Base-by-base conservation (phyloP, 2,797 vertebrate genomes). In the Molossus molossus region DNA sequence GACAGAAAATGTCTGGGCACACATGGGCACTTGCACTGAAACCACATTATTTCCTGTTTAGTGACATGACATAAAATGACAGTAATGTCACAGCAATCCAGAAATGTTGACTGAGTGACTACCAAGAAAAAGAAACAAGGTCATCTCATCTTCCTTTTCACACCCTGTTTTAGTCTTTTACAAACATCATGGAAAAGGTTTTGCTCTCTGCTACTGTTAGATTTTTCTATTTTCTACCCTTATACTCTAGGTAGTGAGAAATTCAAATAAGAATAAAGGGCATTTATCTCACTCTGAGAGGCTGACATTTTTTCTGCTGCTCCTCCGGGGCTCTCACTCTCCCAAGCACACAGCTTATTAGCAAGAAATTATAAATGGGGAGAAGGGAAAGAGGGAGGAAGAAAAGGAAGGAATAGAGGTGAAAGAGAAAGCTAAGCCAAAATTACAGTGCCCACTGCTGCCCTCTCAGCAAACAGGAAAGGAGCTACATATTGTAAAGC, bases 211-310 rank as follows among this genome's bases (percentile, higher is more conserved):
- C 55, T 95, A 96, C 95, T 96, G 79, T 96, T 96, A 96, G 82
- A 94, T 85, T 94, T 84, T 96, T 97, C 94, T 96, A 96, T 96
- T 96, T 97, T 97, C 90, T 97, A 73, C 57, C 75, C 40, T 96
- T 95, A 90, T 58, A 95, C 82, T 94, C 93, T 70, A 95, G 85
- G 64, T 82, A 95, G 92, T 97, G 96, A 98, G 92, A 97, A 97
- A 95, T 81, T 96, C 87, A 97, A 96, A 96, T 87, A 93, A 96
- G 89, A 97, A 97, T 96, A 94, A 94, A 97, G 87, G 90, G 18
- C 84, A 96, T 93, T 91, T 95, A 77, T 95, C 58, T 93, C 91
- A 95, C 94, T 96, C 62, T 80, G 90, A 97, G 86, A 90, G 15
- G 53, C 84, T 93, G 73, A 70, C 60, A 75, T 10, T 72, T 80